phyloP scores from a whole-genome alignment of 2,888 invertebrate species.

The Coecobrya sp. region DNA sequence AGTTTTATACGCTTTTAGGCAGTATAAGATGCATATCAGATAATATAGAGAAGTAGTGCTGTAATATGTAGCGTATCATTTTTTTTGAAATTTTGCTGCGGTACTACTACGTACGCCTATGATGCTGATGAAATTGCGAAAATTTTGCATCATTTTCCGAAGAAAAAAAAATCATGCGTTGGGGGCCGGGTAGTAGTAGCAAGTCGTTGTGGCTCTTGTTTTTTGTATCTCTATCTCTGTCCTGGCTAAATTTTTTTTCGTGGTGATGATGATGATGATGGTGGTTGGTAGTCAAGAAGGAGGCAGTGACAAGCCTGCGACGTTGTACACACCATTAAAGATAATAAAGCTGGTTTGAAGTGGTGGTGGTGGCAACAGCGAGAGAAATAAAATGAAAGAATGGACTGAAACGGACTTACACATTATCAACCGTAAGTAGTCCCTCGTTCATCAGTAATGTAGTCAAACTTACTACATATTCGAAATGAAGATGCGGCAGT shows the following conservation, averaged over 20 bases:
- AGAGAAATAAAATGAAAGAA: neutral
- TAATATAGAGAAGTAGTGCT: neutral
- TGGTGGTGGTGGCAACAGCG: slow-evolving; percentile 9
- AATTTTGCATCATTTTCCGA: slow-evolving; percentile 40
- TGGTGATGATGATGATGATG: no score
- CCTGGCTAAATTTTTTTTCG: neutral
- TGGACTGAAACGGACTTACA: neutral
- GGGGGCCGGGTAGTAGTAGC: slow-evolving; percentile 55
- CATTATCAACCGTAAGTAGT: neutral
- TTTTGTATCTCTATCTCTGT: neutral
- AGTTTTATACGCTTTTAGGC: slow-evolving; percentile 19
- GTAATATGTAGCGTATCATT: neutral
- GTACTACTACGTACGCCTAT: neutral
- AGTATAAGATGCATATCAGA: neutral
- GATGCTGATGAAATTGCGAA: neutral
- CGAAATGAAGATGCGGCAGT: neutral
- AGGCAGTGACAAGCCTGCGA: slow-evolving; percentile 2
- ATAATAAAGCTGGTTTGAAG: slow-evolving; percentile 1
- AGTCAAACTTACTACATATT: neutral
- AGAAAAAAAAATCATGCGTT: slow-evolving; percentile 57
- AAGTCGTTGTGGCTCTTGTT: neutral
- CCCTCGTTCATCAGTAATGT: neutral
- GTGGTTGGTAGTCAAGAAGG: neutral
- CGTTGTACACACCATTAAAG: neutral
- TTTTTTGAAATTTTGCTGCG: no score